Evolutionary conservation across 2,113 vertebrate genomes (phyloP).

Genomic region (Acinonyx jubatus): DNA sequence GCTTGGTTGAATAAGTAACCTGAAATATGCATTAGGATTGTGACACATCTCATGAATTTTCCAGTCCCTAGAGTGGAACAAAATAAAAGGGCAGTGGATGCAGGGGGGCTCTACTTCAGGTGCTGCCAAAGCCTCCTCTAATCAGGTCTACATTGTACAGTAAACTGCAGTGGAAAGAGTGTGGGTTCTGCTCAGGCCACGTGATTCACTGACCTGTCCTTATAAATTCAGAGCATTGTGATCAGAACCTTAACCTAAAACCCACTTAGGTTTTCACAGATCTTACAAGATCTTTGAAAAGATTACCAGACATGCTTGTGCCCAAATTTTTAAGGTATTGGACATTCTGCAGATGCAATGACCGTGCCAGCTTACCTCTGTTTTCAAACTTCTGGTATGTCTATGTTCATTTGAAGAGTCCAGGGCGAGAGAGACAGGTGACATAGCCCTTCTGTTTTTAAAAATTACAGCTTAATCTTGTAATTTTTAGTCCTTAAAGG

Average conservation of each 20-base stretch:
- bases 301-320: not conserved
- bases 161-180: not conserved
- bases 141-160: slow-evolving; percentile 51
- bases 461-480: slow-evolving; percentile 28
- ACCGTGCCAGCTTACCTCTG: not conserved
- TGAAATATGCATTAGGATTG: slow-evolving; percentile 74
- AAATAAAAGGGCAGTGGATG: slow-evolving; percentile 61
- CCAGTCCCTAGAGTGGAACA: slow-evolving; percentile 71
- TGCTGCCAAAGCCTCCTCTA: slow-evolving; percentile 64
- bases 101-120: slow-evolving; percentile 58
- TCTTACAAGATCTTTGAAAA: slow-evolving; percentile 10
- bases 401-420: slow-evolving; percentile 44
- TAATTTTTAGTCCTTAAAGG: slow-evolving; percentile 48
- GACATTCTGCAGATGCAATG: not conserved
- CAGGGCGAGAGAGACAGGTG: not conserved
- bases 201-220: not conserved
- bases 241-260: slow-evolving; percentile 25
- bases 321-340: not conserved
- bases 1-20: slow-evolving; percentile 70
- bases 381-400: not conserved
- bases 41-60: slow-evolving; percentile 73
- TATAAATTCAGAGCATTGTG: not conserved
- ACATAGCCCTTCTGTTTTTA: slow-evolving; percentile 65
- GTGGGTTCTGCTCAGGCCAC: slow-evolving; percentile 26
- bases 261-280: not conserved